These are phyloP conservation scores for Mungos mungo DNA, from an alignment of 2,113 vertebrate species.

Conservation along the genomic window DNA sequence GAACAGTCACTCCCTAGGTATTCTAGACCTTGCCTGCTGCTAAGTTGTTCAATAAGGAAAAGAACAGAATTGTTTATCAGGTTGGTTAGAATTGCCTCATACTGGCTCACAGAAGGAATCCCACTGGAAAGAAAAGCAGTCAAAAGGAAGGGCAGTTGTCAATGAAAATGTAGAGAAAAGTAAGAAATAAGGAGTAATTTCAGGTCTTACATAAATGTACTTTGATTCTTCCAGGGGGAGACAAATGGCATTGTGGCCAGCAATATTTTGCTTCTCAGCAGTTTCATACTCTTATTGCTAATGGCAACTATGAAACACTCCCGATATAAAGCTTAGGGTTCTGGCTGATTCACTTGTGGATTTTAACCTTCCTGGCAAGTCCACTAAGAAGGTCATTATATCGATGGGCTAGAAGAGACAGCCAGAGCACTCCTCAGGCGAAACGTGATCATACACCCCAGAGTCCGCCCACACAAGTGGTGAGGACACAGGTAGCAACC, in stretches of 20 bases:
- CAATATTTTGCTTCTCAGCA: not conserved
- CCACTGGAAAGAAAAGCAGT: not conserved
- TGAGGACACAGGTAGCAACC: not conserved
- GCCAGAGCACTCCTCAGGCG: accelerated
- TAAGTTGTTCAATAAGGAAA: not conserved
- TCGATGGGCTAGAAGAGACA: not conserved
- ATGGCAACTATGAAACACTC: not conserved
- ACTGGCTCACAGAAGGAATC: not conserved
- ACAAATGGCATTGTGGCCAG: not conserved
- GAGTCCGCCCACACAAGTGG: accelerated
- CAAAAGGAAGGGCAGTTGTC: not conserved
- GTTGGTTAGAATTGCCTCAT: not conserved
- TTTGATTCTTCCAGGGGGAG: not conserved
- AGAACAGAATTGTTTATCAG: not conserved
- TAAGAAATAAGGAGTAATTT: not conserved
- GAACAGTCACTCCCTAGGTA: not conserved
- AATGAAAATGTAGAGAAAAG: not conserved
- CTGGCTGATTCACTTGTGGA: not conserved
- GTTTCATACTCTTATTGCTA: not conserved
- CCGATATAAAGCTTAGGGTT: not conserved
- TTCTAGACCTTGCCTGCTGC: not conserved
- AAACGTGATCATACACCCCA: accelerated
- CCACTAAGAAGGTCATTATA: not conserved
- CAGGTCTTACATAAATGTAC: not conserved
- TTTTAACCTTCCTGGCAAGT: not conserved